Evolutionary conservation across 1,140 invertebrate genomes (phyloP).

Genomic region (Sitobion miscanthi): DNA sequence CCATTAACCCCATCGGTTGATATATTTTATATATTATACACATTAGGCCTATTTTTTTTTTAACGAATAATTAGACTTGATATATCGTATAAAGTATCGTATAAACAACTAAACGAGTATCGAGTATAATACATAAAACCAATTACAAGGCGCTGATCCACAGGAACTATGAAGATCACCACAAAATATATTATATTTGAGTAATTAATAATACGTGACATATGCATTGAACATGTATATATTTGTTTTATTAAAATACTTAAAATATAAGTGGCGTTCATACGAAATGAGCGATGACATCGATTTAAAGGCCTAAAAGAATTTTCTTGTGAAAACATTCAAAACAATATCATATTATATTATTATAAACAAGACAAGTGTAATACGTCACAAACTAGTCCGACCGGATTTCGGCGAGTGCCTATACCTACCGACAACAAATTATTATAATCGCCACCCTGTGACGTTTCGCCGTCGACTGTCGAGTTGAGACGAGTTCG

Average conservation of each 20-base stretch:
- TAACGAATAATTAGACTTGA: not conserved
- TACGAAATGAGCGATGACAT: not conserved
- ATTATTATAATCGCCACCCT: not conserved
- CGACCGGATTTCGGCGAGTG: not conserved
- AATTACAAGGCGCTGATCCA: not conserved
- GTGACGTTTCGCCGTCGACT: not conserved
- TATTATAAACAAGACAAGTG: not conserved
- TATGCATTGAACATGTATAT: not conserved
- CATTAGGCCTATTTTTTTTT: not conserved
- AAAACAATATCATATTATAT: not conserved
- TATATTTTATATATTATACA: not conserved
- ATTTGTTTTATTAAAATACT: not conserved
- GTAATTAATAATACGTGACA: not conserved
- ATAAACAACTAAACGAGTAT: no score
- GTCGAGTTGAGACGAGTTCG: not conserved
- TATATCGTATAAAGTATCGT: not conserved
- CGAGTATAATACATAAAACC: not conserved
- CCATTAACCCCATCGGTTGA: conserved; percentile 11
- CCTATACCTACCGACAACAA: not conserved
- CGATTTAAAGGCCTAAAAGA: not conserved
- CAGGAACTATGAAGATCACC: not conserved
- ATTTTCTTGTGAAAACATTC: not conserved
- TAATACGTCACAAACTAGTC: not conserved
- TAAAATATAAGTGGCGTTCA: not conserved
- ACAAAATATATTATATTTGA: not conserved